Evolutionary conservation across 2,113 vertebrate species (phyloP).

Genomic region (Anhinga anhinga): DNA sequence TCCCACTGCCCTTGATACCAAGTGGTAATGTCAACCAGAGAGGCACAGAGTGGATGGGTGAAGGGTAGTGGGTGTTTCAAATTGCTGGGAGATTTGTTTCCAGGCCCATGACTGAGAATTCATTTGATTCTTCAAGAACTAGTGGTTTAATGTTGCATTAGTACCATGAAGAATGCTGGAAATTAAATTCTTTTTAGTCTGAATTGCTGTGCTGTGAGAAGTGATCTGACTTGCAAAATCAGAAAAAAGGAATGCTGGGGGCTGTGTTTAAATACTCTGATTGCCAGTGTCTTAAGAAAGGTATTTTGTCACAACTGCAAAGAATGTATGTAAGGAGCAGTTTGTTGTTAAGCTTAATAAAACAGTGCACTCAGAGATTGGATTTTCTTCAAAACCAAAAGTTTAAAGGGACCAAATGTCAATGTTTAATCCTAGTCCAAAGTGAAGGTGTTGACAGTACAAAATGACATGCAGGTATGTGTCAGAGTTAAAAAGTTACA

Average conservation of each 20-base stretch:
- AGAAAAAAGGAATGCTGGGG: not conserved
- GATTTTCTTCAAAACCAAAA: not conserved
- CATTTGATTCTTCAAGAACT: not conserved
- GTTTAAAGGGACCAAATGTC: not conserved
- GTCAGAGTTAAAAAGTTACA: not conserved
- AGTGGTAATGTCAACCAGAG: not conserved
- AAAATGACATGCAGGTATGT: not conserved
- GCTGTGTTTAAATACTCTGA: not conserved
- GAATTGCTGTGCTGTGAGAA: not conserved
- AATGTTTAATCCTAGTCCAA: not conserved
- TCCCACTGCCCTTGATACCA: not conserved
- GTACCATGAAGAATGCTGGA: not conserved
- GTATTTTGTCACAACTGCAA: not conserved
- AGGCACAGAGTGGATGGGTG: not conserved
- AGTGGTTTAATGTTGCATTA: not conserved
- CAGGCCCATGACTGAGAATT: not conserved
- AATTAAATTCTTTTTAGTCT: slow-evolving; percentile 17
- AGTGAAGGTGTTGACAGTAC: not conserved
- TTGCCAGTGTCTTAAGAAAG: slow-evolving; percentile 2
- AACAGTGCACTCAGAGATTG: not conserved
- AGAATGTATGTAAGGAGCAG: not conserved
- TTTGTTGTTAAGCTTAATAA: not conserved
- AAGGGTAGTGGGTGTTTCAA: not conserved
- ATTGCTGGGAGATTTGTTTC: not conserved
- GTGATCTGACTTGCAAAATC: slow-evolving; percentile 17